Evolutionary conservation across 2,113 vertebrate genomes (phyloP).

Genomic region (Furnarius figulus): DNA sequence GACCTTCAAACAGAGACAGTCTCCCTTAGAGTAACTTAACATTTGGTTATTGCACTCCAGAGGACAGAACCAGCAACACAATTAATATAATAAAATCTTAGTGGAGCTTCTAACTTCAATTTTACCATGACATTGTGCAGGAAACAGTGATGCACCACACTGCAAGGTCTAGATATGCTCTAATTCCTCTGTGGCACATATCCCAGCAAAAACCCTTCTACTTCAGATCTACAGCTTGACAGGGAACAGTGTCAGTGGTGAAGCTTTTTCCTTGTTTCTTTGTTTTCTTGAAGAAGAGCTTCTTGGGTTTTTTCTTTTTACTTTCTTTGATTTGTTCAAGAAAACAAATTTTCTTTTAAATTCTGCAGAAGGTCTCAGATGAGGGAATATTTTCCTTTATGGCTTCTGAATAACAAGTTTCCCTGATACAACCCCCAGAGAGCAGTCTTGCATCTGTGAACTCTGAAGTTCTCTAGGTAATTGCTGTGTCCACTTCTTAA

Average conservation of each 20-base stretch:
- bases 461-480: background rate
- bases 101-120: background rate
- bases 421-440: background rate
- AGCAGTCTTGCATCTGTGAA: background rate
- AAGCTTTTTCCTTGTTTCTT: background rate
- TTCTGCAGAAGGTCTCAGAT: background rate
- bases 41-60: background rate
- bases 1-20: background rate
- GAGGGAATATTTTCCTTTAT: slow-evolving; percentile 30
- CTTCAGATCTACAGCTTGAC: slow-evolving; percentile 8
- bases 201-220: background rate
- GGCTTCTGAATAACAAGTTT: background rate
- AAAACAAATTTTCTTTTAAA: slow-evolving; percentile 21
- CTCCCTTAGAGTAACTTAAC: background rate
- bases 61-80: background rate
- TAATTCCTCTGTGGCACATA: slow-evolving; percentile 9
- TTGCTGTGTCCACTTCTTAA: background rate
- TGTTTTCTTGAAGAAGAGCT: slow-evolving; percentile 23
- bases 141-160: background rate
- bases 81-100: background rate
- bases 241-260: background rate
- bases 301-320: background rate
- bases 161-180: slow-evolving; percentile 8
- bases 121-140: background rate
- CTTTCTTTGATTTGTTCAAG: slow-evolving; percentile 24